Base-by-base conservation (phyloP, 2,888 invertebrate species). In the Invenusta paracnida region DNA sequence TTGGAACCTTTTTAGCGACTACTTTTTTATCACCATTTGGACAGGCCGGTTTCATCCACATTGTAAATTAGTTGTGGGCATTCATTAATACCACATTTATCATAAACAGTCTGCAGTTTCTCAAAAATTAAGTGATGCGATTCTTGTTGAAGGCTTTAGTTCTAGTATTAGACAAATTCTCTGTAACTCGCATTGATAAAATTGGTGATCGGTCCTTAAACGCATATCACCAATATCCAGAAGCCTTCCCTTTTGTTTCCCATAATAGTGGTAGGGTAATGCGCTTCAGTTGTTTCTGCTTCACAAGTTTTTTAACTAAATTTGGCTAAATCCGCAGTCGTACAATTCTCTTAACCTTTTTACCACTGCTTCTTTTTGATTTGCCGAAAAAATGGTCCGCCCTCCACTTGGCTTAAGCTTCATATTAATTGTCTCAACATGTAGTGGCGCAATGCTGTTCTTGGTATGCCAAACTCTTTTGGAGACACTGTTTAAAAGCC, bases 141-240 rank as follows among this genome's bases (percentile, higher is more conserved):
- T n/a, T n/a, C n/a, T n/a, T n/a, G 29, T 79, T 79, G 79, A 79
- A 79, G 5, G n/a, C 79, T 79, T 79, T 2, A 79, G 79, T 23
- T 79, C 79, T 79, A 79, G 79, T 23, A 27, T 23, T 27, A 79
- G 79, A 79, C 23, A 79, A 27, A n/a, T n/a, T n/a, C n/a, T n/a
- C n/a, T n/a, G n/a, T n/a, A n/a, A n/a, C n/a, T n/a, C n/a, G n/a
- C n/a, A n/a, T n/a, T n/a, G n/a, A n/a, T n/a, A n/a, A n/a, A n/a
- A 28, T 27, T 79, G 79, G 79, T 27, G 23, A 28, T 28, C 79
- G 5, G 27, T 79, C 27, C 23, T 79, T 11, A 28, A 79, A 79
- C 25, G 5, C 79, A 79, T 79, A 27, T 23, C 79, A 79, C 79
- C 79, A 79, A 79, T 79, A 11, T 23, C 5, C 29, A 28, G 27